Evolutionary conservation across 92 coral and sea anemone species (phyloP), one percentile per base, ranked within the genome.

Genomic region (Porites cylindrica): DNA sequence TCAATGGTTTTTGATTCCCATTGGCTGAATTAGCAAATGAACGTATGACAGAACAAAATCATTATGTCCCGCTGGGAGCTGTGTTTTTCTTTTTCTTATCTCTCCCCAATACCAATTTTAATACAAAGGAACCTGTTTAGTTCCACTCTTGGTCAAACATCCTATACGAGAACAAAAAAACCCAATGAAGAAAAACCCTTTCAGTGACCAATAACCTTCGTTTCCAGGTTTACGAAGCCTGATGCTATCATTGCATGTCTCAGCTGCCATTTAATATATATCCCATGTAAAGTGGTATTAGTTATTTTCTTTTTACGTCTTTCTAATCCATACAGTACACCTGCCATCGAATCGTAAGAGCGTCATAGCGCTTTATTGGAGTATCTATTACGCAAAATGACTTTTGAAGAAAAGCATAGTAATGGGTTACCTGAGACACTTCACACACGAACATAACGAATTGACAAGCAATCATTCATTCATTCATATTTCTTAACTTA

Each of bases 11-110:
- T 38, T 10, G 29, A 63, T 20, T 20, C 21, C 13, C 73, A 83
- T 74, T 83, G 87, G 87, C 53, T 60, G 81, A 62, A 73, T 83
- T 74, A 12, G 26, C 6, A 64, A 73, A 74, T 50, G 51, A 54
- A 43, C 51, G 29, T 50, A 75, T 19, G 21, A 63, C 50, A 14
- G 19, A 61, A 10, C 10, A 24, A 23, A 50, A 13, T 10, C 51
- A 43, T 62, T n/a, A 6, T 19, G 43, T 75, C 38, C 59, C 47
- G 19, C 51, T 18, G 10, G 26, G 16, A 19, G 11, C 4, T 51
- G 51, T 73, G n/a, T 56, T 52, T 56, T 10, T 10, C 43, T 26
- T 56, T 58, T 29, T 29, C 50, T 50, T 66, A 47, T 70, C 7
- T 29, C 68, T 58, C 53, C 51, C 51, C 56, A 9, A n/a, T 62